These are phyloP conservation scores for Lordiphosa clarofinis DNA, from an alignment of 1,140 invertebrate genomes.

Conservation along the genomic window DNA sequence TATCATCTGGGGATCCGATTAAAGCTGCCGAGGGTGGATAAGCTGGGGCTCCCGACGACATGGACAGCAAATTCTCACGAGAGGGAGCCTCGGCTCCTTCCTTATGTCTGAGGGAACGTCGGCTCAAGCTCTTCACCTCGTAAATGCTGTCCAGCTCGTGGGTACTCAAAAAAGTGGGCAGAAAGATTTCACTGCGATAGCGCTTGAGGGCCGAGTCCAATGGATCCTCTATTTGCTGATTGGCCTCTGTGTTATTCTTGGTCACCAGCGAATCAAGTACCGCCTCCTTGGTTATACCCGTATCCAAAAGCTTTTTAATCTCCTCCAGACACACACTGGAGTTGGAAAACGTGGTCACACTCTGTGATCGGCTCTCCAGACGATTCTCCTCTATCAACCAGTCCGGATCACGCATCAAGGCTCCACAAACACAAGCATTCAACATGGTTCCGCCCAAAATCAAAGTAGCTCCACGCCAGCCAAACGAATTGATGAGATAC, in stretches of 20 bases:
- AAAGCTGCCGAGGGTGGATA: slow-evolving; percentile 45
- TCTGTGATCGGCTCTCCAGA: slow-evolving; percentile 76
- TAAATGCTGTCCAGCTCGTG: slow-evolving; percentile 69
- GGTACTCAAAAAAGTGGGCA: slow-evolving; percentile 68
- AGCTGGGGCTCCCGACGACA: slow-evolving; percentile 61
- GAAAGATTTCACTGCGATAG: slow-evolving; percentile 75
- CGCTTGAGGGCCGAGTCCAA: slow-evolving; percentile 58
- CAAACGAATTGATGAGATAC: slow-evolving; percentile 88
- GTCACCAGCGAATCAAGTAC: slow-evolving; percentile 84
- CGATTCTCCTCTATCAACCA: slow-evolving; percentile 85
- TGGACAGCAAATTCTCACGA: slow-evolving; percentile 66
- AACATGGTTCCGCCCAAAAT: slow-evolving; percentile 91
- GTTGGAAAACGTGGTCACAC: slow-evolving; percentile 78
- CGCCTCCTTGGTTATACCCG: slow-evolving; percentile 84
- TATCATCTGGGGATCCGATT: slow-evolving; percentile 62
- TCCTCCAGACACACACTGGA: slow-evolving; percentile 82
- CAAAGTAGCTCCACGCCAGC: slow-evolving; percentile 92
- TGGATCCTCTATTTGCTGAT: slow-evolving; percentile 77
- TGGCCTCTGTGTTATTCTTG: slow-evolving; percentile 78
- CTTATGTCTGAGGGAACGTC: slow-evolving; percentile 65
- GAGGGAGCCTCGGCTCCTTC: slow-evolving; percentile 70
- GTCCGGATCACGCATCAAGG: slow-evolving; percentile 92
- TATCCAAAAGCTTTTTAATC: slow-evolving; percentile 84
- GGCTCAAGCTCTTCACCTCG: slow-evolving; percentile 66
- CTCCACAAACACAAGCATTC: slow-evolving; percentile 93